Evolutionary conservation across 2,113 vertebrate species (phyloP).

Genomic region (Pelmatolapia mariae): DNA sequence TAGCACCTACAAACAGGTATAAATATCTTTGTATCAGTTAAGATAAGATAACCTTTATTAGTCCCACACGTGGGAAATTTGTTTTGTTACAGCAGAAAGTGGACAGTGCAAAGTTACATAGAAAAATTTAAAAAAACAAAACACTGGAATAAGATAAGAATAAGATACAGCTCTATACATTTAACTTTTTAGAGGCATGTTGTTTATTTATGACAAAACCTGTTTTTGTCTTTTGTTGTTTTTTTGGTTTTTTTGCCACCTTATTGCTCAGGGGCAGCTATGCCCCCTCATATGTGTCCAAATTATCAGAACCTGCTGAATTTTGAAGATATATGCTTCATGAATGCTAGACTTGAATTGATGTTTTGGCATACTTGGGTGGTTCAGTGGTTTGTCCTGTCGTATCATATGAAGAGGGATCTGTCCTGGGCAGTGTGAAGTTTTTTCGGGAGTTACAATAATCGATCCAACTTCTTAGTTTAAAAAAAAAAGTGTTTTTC

Average conservation of each 20-base stretch:
- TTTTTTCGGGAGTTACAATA: not conserved
- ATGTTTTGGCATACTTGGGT: not conserved
- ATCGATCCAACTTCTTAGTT: not conserved
- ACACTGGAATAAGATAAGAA: not conserved
- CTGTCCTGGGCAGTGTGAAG: not conserved
- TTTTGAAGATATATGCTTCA: not conserved
- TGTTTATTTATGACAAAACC: not conserved
- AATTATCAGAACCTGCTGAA: not conserved
- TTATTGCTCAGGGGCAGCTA: not conserved
- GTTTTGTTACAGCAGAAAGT: not conserved
- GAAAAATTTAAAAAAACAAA: not conserved
- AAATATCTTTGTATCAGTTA: not conserved
- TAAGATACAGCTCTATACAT: not conserved
- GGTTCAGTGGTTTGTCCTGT: not conserved
- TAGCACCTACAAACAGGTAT: slow-evolving; percentile 87
- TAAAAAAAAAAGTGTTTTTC: not conserved
- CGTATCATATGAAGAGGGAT: accelerated
- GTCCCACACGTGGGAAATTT: not conserved
- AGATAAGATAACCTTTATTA: accelerated
- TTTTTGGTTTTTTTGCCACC: not conserved
- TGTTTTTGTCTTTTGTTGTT: not conserved
- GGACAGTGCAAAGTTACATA: not conserved
- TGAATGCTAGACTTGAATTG: not conserved
- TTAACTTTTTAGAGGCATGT: accelerated
- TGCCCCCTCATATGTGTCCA: not conserved